phyloP scores from a whole-genome alignment of 1,140 invertebrate species.

The Mactra quadrangularis region DNA sequence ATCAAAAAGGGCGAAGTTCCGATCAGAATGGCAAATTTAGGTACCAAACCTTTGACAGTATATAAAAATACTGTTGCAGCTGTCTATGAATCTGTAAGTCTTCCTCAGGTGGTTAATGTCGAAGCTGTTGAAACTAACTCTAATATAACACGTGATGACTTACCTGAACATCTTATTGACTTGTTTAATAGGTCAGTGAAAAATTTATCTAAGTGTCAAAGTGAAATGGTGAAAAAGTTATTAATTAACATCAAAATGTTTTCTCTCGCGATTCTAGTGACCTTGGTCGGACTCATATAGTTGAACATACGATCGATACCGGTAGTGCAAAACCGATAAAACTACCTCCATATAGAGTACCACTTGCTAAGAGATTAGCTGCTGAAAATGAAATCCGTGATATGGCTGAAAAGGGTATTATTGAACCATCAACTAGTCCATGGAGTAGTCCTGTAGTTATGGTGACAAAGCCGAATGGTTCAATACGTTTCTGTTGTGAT shows the following conservation, averaged over 20 bases:
- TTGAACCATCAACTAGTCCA: constrained; percentile 79
- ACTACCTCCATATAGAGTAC: constrained; percentile 17
- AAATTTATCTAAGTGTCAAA: not conserved
- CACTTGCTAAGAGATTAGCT: constrained; percentile 19
- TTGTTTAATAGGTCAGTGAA: not conserved
- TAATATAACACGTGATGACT: not conserved
- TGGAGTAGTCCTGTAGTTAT: constrained; percentile 85
- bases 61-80: constrained; percentile 22
- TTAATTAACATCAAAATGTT: constrained; percentile 12
- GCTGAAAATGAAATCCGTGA: constrained; percentile 26
- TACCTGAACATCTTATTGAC: not conserved
- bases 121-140: not conserved
- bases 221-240: constrained; percentile 2
- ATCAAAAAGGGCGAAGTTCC: not conserved
- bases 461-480: constrained; percentile 83
- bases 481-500: constrained; percentile 84
- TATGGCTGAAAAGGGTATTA: constrained; percentile 64
- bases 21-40: not conserved
- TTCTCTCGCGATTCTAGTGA: no score
- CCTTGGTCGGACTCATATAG: constrained; percentile 32
- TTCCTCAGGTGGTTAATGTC: not conserved
- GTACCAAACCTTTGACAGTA: not conserved
- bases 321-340: constrained; percentile 11
- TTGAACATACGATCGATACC: constrained; percentile 42
- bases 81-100: not conserved